Evolutionary conservation across 2,113 vertebrate genomes (phyloP), one percentile per base, ranked within the genome.

Genomic region (Charadrius vociferus): DNA sequence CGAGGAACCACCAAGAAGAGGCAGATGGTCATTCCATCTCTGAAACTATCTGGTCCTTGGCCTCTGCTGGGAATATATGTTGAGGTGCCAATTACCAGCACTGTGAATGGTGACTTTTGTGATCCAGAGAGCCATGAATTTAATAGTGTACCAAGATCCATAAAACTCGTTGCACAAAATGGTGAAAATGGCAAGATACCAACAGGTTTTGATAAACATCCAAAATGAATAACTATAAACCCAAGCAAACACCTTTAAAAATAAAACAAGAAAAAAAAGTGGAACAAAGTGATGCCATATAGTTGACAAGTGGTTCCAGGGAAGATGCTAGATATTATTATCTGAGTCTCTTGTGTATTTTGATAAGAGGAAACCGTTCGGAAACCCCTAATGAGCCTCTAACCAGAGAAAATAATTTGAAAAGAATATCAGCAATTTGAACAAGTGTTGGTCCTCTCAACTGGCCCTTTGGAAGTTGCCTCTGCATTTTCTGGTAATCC

Each of bases 1-100:
- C 82, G 81, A 91, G 89, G 50, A 95, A n/a, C 91, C 94, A 96
- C 92, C 93, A 95, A 95, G 94, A 96, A 90, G 87, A 97, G 94
- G 91, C 97, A 97, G 95, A 97, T 94, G 95, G 93, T 91, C 95
- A 78, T 78, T 68, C 67, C 91, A 74, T 81, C 81, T 83, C 89
- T 77, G 75, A 89, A 94, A 52, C 84, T 91, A 70, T 62, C 92
- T 71, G 79, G 45, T 86, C 89, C 91, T 91, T 62, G 97, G 95
- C 91, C 84, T 96, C 96, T 96, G 94, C 93, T 95, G 95, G 94
- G 94, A 96, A 85, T 88, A 21, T 91, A 47, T 71, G 93, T 49
- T 39, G 50, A 93, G 81, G 50, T 95, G 97, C 97, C 95, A 97
- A 92, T 61, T 88, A 80, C 26, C 58, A 88, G 92, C 92, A 70